Conservation (phyloP, 2,888 invertebrate genomes). For the Cepaea hortensis region DNA sequence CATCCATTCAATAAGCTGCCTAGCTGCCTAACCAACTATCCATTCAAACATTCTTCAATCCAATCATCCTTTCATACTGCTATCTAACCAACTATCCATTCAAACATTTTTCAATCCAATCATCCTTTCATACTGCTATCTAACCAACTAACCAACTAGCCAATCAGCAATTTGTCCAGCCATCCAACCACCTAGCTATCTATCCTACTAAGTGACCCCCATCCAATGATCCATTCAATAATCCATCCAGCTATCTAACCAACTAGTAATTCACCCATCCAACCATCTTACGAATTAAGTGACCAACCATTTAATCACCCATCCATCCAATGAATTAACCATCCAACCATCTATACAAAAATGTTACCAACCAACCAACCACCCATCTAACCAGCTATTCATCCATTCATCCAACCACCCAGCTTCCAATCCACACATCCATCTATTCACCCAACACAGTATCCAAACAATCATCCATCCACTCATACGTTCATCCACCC, state of each 20-base stretch:
- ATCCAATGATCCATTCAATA: not conserved
- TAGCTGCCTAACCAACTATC: no score
- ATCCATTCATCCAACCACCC: not conserved
- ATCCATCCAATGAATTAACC: not conserved
- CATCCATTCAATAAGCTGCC: no score
- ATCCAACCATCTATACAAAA: not conserved
- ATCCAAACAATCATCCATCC: not conserved
- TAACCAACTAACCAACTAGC: no score
- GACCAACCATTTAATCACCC: not conserved
- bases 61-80: no score
- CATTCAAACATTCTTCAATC: no score
- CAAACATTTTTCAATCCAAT: no score
- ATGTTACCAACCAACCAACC: not conserved
- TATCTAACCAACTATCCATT: no score
- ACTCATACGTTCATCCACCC: not conserved
- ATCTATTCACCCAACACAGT: not conserved
- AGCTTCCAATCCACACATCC: not conserved
- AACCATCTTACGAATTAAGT: not conserved
- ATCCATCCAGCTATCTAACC: not conserved
- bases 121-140: no score
- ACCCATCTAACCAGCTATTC: not conserved
- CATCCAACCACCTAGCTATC: no score
- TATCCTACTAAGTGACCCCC: no score
- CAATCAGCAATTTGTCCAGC: no score
- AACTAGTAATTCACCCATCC: not conserved